Evolutionary conservation across 2,113 vertebrate genomes (phyloP), one percentile per base, ranked within the genome.

Genomic region (Daboia siamensis): DNA sequence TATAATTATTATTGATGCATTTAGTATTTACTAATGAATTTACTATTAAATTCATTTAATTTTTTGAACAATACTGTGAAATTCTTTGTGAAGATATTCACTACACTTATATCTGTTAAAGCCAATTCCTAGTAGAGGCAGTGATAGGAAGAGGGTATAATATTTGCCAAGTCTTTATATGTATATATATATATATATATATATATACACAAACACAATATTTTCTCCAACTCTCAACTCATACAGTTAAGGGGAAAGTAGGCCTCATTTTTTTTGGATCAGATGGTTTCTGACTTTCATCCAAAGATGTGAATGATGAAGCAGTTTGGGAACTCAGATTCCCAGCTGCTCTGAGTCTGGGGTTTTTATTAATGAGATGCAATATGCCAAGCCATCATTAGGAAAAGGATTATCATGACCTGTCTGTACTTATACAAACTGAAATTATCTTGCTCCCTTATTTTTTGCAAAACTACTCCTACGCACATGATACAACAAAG

Each of bases 281-380:
- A 92, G 93, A 84, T 85, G 93, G 91, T 26, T 23, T 29, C 89
- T 96, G 96, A 96, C 91, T 91, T 33, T 55, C 46, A 26, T 90
- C 95, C 96, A 95, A 92, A 89, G 91, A 91, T 0, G 13, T 5
- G 39, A 97, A 92, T 94, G 94, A 95, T 96, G 96, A 96, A 95
- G 93, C 90, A 92, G 86, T 93, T 93, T 80, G 0, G 12, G 92
- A 92, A 69, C 91, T 95, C 88, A 88, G 94, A 87, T 74, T 95
- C 95, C 94, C 96, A 97, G 95, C 96, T 96, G 95, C 94, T 93
- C 86, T 87, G 94, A 52, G 57, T 96, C 94, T 93, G 90, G 90
- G 0, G 64, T 69, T 88, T 94, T 93, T 94, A 93, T 93, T 61
- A 95, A 92, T 93, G 92, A 90, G 91, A 93, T 93, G 90, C 46